Base-by-base conservation (phyloP, 2,888 invertebrate species). In the Ecliptopera silaceata region DNA sequence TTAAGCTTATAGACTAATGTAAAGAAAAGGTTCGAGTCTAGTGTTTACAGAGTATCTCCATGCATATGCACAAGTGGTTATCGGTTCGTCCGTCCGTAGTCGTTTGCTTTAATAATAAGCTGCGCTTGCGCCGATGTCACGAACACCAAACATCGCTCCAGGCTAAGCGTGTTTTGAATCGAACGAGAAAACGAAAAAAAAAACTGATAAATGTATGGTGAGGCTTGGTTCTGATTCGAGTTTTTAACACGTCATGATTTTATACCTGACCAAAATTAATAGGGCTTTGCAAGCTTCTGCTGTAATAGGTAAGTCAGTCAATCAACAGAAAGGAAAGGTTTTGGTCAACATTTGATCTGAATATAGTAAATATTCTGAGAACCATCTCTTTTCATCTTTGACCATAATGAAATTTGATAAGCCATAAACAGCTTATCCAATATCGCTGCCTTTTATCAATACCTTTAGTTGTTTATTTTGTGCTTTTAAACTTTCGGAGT, bases 71-170 rank as follows among this genome's bases (percentile, higher is more conserved):
- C 84, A 83, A 84, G 84, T 81, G 80, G 86, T 86, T 88, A 88
- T 86, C 86, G 80, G 78, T 71, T 71, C 77, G 84, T 80, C 80
- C 79, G 85, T 79, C 76, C 76, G 79, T n/a, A n/a, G n/a, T 80
- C 79, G 65, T 89, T 89, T 90, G 86, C 86, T 88, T 86, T 87
- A 88, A 88, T 84, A 88, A 88, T 88, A 88, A 87, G 78, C 73
- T 74, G 77, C 78, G 84, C 80, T 74, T 70, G 83, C 82, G 82
- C 76, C 74, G 78, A 68, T 86, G 88, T 88, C 90, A 90, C 89
- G 89, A 89, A 84, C 82, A 71, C 82, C 85, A 88, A 88, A 89
- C 88, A 89, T 65, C 63, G 80, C 78, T 67, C 57, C 74, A 61
- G 74, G 79, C 77, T 71, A 68, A 72, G 74, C 75, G 65, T 59